A percentile compares a stretch with the other conserved stretches of the same genome.
phyloP scores from a whole-genome alignment of 2,888 invertebrate genomes.

The Aleiodes leptofemur region DNA sequence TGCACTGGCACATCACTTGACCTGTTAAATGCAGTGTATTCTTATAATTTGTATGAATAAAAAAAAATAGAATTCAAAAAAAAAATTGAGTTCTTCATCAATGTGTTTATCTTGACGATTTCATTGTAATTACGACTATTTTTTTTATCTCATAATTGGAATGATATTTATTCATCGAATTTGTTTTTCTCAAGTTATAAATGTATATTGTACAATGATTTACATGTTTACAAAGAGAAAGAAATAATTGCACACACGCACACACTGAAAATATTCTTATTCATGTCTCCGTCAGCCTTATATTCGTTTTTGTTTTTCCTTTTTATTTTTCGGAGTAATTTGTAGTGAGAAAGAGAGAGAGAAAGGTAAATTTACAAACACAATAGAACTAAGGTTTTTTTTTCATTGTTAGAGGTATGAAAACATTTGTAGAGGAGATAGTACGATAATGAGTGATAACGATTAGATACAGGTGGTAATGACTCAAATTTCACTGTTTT shows the following conservation, averaged over 20 bases:
- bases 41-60: background rate
- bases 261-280: conserved; percentile 4
- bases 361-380: too few species aligned
- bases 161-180: conserved; percentile 49
- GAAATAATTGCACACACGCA: conserved; percentile 27
- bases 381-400: too few species aligned
- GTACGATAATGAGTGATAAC: too few species aligned
- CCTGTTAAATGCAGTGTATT: conserved; percentile 7
- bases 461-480: too few species aligned
- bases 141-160: conserved; percentile 45
- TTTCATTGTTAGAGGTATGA: too few species aligned
- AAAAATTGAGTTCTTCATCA: background rate
- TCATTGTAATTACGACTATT: conserved; percentile 13
- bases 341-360: too few species aligned
- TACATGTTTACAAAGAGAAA: conserved; percentile 28
- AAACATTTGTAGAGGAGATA: too few species aligned
- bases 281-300: conserved; percentile 21
- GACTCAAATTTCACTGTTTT: too few species aligned
- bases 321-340: too few species aligned
- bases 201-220: conserved; percentile 53
- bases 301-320: background rate
- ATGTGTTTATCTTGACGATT: background rate
- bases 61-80: background rate
- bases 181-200: conserved; percentile 44
- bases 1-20: conserved; percentile 13